Evolutionary conservation across 2,113 vertebrate species (phyloP).

Genomic region (Pomatostomus ruficeps): DNA sequence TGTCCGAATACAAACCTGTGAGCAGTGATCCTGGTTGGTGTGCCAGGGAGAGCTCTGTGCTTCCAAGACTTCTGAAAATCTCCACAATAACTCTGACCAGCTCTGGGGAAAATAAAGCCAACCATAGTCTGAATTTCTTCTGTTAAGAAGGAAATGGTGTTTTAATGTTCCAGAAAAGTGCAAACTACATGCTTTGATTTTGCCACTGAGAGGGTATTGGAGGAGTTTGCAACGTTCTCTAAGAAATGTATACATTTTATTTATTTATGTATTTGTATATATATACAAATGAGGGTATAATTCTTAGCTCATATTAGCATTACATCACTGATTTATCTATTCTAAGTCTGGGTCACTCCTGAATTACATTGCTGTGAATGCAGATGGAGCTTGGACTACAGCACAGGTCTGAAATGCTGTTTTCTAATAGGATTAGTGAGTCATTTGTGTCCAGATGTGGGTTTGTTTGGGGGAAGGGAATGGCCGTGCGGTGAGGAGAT

Average conservation of each 20-base stretch:
- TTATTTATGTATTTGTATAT: not conserved
- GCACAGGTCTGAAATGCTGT: not conserved
- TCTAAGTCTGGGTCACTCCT: not conserved
- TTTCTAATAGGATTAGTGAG: constrained; percentile 10
- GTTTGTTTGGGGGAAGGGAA: not conserved
- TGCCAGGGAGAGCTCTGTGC: not conserved
- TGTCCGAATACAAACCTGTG: not conserved
- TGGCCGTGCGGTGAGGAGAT: not conserved
- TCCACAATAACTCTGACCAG: not conserved
- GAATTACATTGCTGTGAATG: not conserved
- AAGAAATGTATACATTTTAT: not conserved
- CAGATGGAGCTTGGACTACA: not conserved
- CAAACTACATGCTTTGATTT: not conserved
- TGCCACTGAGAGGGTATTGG: not conserved
- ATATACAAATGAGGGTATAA: not conserved
- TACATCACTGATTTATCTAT: not conserved
- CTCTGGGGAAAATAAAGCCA: not conserved
- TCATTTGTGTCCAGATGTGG: constrained; percentile 8
- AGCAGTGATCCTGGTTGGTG: not conserved
- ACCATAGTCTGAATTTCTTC: not conserved
- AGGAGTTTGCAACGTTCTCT: not conserved
- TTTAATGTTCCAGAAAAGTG: not conserved
- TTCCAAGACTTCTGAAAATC: constrained; percentile 11
- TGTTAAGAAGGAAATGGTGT: not conserved
- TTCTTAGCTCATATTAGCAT: not conserved